Base-by-base conservation (phyloP, 2,113 vertebrate genomes). In the Lichenostomus cassidix region DNA sequence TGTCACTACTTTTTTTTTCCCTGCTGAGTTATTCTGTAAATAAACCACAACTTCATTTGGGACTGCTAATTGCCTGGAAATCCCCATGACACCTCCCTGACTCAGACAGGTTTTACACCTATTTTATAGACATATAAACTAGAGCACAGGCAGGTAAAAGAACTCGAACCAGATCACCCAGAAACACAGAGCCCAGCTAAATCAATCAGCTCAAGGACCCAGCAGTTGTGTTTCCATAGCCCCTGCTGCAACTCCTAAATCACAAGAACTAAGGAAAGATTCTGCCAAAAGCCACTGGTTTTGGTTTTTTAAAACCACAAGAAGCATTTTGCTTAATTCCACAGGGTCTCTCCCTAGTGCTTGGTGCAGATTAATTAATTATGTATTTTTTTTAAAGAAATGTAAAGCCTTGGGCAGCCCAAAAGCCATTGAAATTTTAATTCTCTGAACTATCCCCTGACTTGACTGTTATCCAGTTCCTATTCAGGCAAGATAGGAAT, bases 401-500 rank as follows among this genome's bases (percentile, higher is more conserved):
- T 29, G 5, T 65, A 67, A 77, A 88, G 47, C 59, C 35, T 74
- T 80, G 44, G 65, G 68, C 59, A 90, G 35, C 76, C 75, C 49
- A 62, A 93, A 96, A 88, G 20, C 47, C 56, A 88, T 7, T 90
- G 83, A 94, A 60, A 68, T 71, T 96, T 78, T 93, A 90, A 78
- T 90, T 94, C 93, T 97, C 65, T 60, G 71, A 92, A 92, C 52
- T 86, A 52, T 90, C 92, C 88, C 56, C 79, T 84, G n/a, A 56
- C 52, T 93, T 93, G 60, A 96, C 76, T 94, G 79, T 86, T 95
- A 71, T 4, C 55, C 73, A 93, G 83, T 64, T 92, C 53, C 83
- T 92, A 93, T 94, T 91, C 82, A 96, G 60, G 85, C 88, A 83
- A 97, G 92, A 96, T 93, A 96, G 64, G 92, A 93, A 96, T 94